These are phyloP conservation scores for Monodelphis domestica DNA, from an alignment of 2,797 vertebrate genomes.

Conservation along the genomic window DNA sequence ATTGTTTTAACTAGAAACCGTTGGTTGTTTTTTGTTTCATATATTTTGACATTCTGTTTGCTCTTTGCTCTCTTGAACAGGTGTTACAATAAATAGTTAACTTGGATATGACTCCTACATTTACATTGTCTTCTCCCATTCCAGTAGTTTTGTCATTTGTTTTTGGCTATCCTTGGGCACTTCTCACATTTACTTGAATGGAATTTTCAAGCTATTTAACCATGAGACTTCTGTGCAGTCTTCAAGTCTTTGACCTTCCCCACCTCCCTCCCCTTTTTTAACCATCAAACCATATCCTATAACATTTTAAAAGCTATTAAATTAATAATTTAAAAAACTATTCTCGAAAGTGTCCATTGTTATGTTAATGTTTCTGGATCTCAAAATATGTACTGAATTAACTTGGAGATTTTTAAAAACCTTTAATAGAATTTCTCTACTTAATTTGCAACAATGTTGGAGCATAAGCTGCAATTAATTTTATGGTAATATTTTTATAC, in stretches of 20 bases:
- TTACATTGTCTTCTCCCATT: not conserved
- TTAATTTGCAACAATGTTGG: not conserved
- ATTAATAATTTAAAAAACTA: no score
- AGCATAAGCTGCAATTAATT: not conserved
- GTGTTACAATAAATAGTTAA: not conserved
- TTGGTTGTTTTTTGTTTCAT: not conserved
- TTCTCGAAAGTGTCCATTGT: not conserved
- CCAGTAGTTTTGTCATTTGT: not conserved
- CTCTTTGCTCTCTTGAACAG: not conserved
- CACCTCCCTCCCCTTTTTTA: not conserved
- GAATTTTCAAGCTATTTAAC: not conserved
- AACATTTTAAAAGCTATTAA: no score
- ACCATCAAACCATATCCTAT: not conserved
- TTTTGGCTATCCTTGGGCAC: not conserved
- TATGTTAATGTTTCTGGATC: not conserved
- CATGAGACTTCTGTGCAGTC: not conserved
- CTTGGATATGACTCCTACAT: not conserved
- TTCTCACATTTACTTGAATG: not conserved
- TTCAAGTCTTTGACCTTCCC: not conserved
- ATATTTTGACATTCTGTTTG: not conserved
- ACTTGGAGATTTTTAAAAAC: not conserved
- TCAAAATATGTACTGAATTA: not conserved
- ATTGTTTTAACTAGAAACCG: not conserved
- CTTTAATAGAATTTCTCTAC: not conserved
- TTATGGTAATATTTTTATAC: not conserved